Base-by-base conservation (phyloP, 2,888 invertebrate species). In the Pterostichus niger region DNA sequence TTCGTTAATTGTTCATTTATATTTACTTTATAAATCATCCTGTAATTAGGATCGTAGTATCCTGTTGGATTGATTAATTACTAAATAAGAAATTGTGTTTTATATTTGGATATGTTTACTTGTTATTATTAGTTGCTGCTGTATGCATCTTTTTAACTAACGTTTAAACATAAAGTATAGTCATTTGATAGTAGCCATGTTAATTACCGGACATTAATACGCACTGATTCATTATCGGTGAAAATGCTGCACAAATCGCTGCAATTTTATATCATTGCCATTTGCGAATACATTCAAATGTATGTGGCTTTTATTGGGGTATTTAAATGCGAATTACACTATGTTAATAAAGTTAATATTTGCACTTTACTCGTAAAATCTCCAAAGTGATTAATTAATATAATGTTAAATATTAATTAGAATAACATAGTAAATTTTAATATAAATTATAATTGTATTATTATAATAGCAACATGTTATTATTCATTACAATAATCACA, bases 311-410 rank as follows among this genome's bases (percentile, higher is more conserved):
- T 71, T 71, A 68, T 17, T 46, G 17, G 11, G 9, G 17, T 71
- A 71, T 46, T 46, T 71, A 71, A 71, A 71, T 71, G 46, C 24
- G 46, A 44, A 46, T 46, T 49, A 46, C 40, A 44, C 31, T 46
- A 44, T 71, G 24, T 71, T 46, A 44, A 71, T 71, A 11, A 71
- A 71, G 71, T 49, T 71, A 71, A 71, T 71, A 44, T 33, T 10
- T 68, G 68, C 68, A 68, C 68, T 68, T 68, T 68, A 68, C 24
- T 24, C 24, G 24, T 24, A 24, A 33, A 46, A 71, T 71, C 13
- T 71, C 31, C 71, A 71, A 71, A 71, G 71, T 71, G 46, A 71
- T 46, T 71, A 71, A 71, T 71, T 71, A 44, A 64, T 64, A 71
- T 71, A 40, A 71, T 71, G 71, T 49, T 46, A 71, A 71, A 71